Percentiles rank a stretch among this genome's conserved stretches.
Conservation (phyloP, 2,797 vertebrate species). For the Iguana delicatissima region DNA sequence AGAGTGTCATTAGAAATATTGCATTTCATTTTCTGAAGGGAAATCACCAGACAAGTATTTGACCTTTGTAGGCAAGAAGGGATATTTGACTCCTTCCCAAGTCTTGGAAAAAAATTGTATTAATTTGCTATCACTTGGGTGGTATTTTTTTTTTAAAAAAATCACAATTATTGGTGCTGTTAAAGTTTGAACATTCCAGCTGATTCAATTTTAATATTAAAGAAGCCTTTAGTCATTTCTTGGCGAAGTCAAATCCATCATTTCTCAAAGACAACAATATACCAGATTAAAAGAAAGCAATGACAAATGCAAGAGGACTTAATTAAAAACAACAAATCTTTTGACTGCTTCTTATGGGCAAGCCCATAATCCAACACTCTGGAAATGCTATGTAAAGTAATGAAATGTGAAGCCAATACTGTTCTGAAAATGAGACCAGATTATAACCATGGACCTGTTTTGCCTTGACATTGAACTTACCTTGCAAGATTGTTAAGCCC, state of each 20-base stretch:
- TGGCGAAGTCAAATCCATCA: slow-evolving; percentile 56
- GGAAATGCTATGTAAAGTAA: slow-evolving; percentile 15
- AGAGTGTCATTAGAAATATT: not conserved
- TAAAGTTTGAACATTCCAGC: slow-evolving; percentile 57
- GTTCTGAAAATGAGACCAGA: not conserved
- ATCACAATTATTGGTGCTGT: not conserved
- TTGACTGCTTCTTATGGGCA: slow-evolving; percentile 36
- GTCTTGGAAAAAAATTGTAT: slow-evolving; percentile 26
- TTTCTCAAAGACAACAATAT: slow-evolving; percentile 47
- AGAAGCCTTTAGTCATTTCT: slow-evolving; percentile 26
- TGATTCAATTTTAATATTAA: slow-evolving; percentile 72
- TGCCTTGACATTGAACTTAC: not conserved
- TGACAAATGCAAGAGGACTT: slow-evolving; percentile 51
- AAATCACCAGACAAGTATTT: not conserved
- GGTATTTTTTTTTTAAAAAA: not conserved
- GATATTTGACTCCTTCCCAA: slow-evolving; percentile 16
- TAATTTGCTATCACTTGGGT: slow-evolving; percentile 31
- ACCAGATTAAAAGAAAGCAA: slow-evolving; percentile 51
- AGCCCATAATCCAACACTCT: slow-evolving; percentile 9
- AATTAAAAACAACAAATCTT: slow-evolving; percentile 74
- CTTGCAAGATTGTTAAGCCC: not conserved
- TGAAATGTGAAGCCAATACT: slow-evolving; percentile 41
- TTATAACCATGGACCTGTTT: not conserved
- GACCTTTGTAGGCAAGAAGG: not conserved
- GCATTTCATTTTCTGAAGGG: not conserved